phyloP scores from a whole-genome alignment of 2,113 vertebrate genomes.

The Copsychus sechellarum region DNA sequence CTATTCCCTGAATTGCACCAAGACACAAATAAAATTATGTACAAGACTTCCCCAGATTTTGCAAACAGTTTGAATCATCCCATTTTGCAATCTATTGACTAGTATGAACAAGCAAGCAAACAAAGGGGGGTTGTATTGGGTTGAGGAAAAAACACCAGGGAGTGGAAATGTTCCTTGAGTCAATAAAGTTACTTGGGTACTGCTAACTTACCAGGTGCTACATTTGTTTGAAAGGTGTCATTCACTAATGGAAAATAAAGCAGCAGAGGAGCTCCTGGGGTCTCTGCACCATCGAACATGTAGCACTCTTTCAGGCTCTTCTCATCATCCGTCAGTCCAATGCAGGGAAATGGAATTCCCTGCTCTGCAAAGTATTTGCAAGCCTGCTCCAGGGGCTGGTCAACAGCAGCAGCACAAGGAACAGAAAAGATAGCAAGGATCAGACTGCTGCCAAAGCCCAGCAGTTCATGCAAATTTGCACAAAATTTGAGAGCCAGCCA shows the following conservation, averaged over 20 bases:
- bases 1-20: neutral
- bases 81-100: neutral
- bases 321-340: slow-evolving; percentile 54
- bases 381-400: slow-evolving; percentile 75
- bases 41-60: neutral
- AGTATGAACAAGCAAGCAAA: neutral
- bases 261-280: slow-evolving; percentile 66
- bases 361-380: slow-evolving; percentile 73
- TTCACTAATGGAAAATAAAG: slow-evolving; percentile 80
- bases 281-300: slow-evolving; percentile 65
- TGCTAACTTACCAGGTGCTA: slow-evolving; percentile 74
- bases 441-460: neutral
- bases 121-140: neutral
- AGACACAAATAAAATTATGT: neutral
- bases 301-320: slow-evolving; percentile 79
- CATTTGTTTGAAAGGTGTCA: slow-evolving; percentile 74
- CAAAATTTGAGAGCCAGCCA: neutral
- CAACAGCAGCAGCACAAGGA: neutral
- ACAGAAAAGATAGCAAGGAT: neutral
- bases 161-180: neutral
- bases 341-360: slow-evolving; percentile 75
- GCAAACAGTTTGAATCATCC: neutral
- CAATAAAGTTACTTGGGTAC: neutral
- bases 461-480: neutral
- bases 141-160: neutral